Percentiles rank a stretch among this genome's conserved stretches.
These are phyloP conservation scores for Hippocampus barbouri DNA, from an alignment of 2,113 vertebrate species.

Conservation along the genomic window DNA sequence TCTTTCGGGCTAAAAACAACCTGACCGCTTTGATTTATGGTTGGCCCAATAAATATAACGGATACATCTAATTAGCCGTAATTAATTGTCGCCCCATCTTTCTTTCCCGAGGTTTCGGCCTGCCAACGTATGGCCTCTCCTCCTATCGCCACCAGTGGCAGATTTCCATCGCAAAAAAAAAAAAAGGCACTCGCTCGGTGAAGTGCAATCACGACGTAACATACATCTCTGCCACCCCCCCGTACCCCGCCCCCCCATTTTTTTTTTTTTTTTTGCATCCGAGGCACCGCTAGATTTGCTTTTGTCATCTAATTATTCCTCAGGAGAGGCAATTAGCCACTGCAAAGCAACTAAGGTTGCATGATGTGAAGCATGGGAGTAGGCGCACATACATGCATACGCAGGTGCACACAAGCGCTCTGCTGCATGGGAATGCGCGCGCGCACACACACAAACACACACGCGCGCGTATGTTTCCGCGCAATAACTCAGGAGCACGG, in stretches of 20 bases:
- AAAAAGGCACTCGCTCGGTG: constrained; percentile 48
- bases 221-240: constrained; percentile 39
- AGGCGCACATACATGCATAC: constrained; percentile 2
- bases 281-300: constrained; percentile 61
- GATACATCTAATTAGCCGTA: constrained; percentile 67
- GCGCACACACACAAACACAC: constrained; percentile 10
- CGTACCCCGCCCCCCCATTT: constrained; percentile 35
- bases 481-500: constrained; percentile 51
- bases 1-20: constrained; percentile 58
- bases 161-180: constrained; percentile 48
- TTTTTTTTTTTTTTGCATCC: constrained; percentile 59
- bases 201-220: constrained; percentile 45
- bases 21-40: constrained; percentile 58
- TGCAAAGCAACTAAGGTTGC: constrained; percentile 33
- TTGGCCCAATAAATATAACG: constrained; percentile 61
- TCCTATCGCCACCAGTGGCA: constrained; percentile 46
- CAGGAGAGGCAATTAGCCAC: constrained; percentile 72
- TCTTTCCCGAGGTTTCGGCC: constrained; percentile 49
- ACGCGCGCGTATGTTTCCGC: background rate
- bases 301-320: constrained; percentile 72
- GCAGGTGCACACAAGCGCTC: constrained; percentile 9
- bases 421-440: background rate
- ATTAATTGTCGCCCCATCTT: constrained; percentile 61
- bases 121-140: constrained; percentile 35
- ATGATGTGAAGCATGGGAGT: constrained; percentile 39